Percentiles rank a stretch among this genome's conserved stretches.
phyloP scores from a whole-genome alignment of 2,113 vertebrate species.

The Misgurnus anguillicaudatus region DNA sequence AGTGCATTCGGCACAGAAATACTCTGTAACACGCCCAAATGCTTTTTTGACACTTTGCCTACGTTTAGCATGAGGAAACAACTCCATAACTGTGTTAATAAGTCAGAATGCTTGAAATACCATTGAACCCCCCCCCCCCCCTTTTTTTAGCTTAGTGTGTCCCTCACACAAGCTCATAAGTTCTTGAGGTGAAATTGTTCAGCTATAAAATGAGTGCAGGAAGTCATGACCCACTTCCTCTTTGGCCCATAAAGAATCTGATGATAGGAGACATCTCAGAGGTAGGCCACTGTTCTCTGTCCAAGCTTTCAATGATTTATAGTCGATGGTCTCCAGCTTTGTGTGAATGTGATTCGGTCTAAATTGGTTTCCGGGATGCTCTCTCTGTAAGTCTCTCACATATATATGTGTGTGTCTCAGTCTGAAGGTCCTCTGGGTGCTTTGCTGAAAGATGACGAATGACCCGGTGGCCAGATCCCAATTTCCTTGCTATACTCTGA shows the following conservation, averaged over 20 bases:
- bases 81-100: too few relatives aligned
- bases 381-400: constrained; percentile 9
- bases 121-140: too few relatives aligned
- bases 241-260: constrained; percentile 15
- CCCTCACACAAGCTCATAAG: constrained; percentile 16
- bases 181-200: constrained; percentile 22
- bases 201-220: constrained; percentile 20
- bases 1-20: too few relatives aligned
- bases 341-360: constrained; percentile 17
- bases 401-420: constrained; percentile 11
- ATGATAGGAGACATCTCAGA: background rate
- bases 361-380: constrained; percentile 21
- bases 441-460: constrained; percentile 19
- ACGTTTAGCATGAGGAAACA: too few relatives aligned
- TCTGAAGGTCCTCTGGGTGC: constrained; percentile 22
- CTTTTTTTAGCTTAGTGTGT: too few relatives aligned
- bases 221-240: constrained; percentile 28
- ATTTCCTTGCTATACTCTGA: background rate
- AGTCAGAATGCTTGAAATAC: too few relatives aligned
- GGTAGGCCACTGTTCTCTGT: constrained; percentile 12
- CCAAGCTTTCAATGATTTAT: constrained; percentile 22
- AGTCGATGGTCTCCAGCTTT: background rate
- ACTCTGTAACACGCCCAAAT: too few relatives aligned
- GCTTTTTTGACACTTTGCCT: too few relatives aligned
- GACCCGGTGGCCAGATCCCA: constrained; percentile 1